Conservation (phyloP, 2,113 vertebrate species). For the Ictalurus furcatus region DNA sequence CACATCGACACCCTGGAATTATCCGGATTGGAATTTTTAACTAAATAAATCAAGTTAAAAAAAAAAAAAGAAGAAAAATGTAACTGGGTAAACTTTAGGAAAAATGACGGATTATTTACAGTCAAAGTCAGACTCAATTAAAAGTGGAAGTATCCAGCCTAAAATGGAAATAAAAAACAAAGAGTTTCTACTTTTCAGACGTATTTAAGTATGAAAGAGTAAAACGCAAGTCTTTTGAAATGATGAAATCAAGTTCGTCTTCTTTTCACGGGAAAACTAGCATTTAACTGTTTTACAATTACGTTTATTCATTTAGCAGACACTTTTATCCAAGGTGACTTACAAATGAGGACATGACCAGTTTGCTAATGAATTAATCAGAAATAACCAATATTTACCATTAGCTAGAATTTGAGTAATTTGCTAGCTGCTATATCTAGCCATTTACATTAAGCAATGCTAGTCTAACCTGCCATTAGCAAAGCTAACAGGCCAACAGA, state of each 20-base stretch:
- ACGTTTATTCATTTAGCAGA: too few relatives aligned
- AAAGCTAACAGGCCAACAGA: neutral
- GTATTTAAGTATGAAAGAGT: neutral
- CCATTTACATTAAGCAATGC: neutral
- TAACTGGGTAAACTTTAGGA: neutral
- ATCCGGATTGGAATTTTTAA: neutral
- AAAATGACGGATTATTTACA: neutral
- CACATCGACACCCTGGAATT: neutral
- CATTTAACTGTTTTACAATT: neutral
- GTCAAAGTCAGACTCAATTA: neutral
- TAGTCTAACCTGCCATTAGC: neutral
- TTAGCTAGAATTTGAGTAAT: too few relatives aligned
- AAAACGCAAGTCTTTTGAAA: neutral
- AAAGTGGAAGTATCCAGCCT: neutral
- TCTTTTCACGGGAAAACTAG: neutral
- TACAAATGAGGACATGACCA: too few relatives aligned
- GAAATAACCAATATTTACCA: too few relatives aligned
- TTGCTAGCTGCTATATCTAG: too few relatives aligned
- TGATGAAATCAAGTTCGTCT: neutral
- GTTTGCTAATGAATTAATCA: too few relatives aligned
- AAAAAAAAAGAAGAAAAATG: neutral
- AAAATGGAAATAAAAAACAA: neutral
- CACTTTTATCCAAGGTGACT: too few relatives aligned
- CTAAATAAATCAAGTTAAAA: neutral
- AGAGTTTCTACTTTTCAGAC: neutral